Evolutionary conservation across 2,888 invertebrate species (phyloP).

Genomic region (Electrophaes corylata): DNA sequence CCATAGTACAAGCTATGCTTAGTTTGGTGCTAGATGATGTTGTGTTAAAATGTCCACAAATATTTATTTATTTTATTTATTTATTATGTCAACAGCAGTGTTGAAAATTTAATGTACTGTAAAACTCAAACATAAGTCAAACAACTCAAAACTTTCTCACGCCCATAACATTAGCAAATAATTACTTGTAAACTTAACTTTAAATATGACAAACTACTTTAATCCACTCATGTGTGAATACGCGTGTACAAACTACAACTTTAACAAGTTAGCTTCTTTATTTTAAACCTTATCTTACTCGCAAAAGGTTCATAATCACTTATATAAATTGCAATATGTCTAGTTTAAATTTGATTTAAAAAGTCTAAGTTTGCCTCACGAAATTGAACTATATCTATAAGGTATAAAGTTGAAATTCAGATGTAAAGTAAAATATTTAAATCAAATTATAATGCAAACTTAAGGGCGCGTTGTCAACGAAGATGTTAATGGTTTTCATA

Average conservation of each 20-base stretch:
- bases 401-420: background rate
- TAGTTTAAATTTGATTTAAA: background rate
- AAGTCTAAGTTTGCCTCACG: background rate
- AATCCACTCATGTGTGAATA: conserved; percentile 77
- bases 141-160: conserved; percentile 64
- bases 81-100: background rate
- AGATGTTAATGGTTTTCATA: conserved; percentile 77
- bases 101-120: conserved; percentile 19
- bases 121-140: conserved; percentile 14
- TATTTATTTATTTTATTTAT: too few species aligned
- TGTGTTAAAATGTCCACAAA: too few species aligned
- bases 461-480: conserved; percentile 64
- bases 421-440: conserved; percentile 34
- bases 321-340: background rate
- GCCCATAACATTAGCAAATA: conserved; percentile 67
- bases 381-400: background rate
- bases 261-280: conserved; percentile 44
- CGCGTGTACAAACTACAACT: conserved; percentile 60
- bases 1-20: too few species aligned
- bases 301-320: conserved; percentile 36
- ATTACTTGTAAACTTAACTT: conserved; percentile 67
- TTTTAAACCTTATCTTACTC: conserved; percentile 21
- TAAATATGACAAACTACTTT: conserved; percentile 77
- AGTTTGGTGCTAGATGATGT: too few species aligned
- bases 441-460: conserved; percentile 71